Percentiles rank a stretch among this genome's conserved stretches.
Conservation (phyloP, 2,888 invertebrate genomes). For the Eudasyphora cyanicolor region DNA sequence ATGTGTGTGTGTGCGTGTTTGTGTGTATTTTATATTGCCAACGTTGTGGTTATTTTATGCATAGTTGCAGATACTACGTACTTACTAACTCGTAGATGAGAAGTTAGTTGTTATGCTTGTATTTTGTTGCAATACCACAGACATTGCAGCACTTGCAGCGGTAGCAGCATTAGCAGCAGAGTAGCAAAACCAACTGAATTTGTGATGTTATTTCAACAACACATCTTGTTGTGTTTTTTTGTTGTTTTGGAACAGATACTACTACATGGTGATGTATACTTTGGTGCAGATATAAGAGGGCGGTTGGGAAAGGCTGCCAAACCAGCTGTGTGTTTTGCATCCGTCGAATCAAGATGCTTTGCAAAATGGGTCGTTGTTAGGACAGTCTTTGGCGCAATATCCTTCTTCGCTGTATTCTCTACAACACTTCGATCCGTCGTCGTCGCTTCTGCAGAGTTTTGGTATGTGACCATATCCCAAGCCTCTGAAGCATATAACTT, state of each 20-base stretch:
- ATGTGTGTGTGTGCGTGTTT: neutral
- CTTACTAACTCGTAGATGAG: neutral
- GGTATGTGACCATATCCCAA: too few relatives aligned
- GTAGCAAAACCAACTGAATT: neutral
- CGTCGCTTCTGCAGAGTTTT: too few relatives aligned
- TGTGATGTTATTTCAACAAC: neutral
- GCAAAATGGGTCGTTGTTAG: too few relatives aligned
- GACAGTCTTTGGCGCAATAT: too few relatives aligned
- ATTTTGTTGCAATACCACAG: slow-evolving; percentile 10
- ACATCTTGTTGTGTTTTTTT: neutral
- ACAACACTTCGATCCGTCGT: too few relatives aligned
- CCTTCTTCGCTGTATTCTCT: too few relatives aligned
- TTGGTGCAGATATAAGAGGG: neutral
- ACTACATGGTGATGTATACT: neutral
- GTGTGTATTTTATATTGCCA: slow-evolving; percentile 28
- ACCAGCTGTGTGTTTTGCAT: too few relatives aligned
- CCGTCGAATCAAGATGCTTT: too few relatives aligned
- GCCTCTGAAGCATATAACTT: too few relatives aligned
- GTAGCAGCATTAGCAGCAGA: neutral
- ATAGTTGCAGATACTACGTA: slow-evolving; percentile 39
- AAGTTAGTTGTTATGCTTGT: slow-evolving; percentile 2
- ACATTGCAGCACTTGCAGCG: slow-evolving; percentile 4
- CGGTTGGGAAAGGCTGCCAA: neutral
- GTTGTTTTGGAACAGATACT: too few relatives aligned
- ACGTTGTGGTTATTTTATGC: slow-evolving; percentile 52